Conservation (phyloP, 1,140 invertebrate species). For the Drosophila suzukii region DNA sequence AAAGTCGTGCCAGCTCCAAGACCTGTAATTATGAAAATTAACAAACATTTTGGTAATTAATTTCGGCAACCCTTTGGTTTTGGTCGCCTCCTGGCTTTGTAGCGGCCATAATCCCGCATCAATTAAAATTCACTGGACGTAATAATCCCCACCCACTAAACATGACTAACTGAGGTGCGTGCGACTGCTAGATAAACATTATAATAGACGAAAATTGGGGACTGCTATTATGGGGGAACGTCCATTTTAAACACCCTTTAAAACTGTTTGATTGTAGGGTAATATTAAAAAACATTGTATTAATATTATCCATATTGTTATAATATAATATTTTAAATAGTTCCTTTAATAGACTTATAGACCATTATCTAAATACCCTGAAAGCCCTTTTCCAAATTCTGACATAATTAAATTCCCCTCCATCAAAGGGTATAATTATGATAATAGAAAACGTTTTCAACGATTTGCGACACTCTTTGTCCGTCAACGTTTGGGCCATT, state of each 20-base stretch:
- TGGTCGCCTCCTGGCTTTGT: conserved; percentile 20
- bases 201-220: conserved; percentile 18
- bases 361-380: too few relatives aligned
- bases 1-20: conserved; percentile 52
- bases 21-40: conserved; percentile 73
- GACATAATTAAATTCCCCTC: neutral
- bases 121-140: conserved; percentile 67
- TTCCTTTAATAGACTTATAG: too few relatives aligned
- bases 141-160: conserved; percentile 23
- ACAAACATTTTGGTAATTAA: conserved; percentile 79
- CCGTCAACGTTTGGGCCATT: conserved; percentile 51
- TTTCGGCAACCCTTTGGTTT: conserved; percentile 69
- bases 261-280: neutral
- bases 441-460: conserved; percentile 48
- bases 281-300: neutral
- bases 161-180: conserved; percentile 58
- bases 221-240: neutral
- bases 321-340: too few relatives aligned
- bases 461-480: conserved; percentile 42
- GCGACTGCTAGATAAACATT: conserved; percentile 32
- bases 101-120: conserved; percentile 53
- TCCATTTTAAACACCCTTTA: neutral
- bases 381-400: too few relatives aligned
- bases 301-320: too few relatives aligned
- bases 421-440: conserved; percentile 16